phyloP scores from a whole-genome alignment of 2,113 vertebrate species.

The Eidolon helvum region DNA sequence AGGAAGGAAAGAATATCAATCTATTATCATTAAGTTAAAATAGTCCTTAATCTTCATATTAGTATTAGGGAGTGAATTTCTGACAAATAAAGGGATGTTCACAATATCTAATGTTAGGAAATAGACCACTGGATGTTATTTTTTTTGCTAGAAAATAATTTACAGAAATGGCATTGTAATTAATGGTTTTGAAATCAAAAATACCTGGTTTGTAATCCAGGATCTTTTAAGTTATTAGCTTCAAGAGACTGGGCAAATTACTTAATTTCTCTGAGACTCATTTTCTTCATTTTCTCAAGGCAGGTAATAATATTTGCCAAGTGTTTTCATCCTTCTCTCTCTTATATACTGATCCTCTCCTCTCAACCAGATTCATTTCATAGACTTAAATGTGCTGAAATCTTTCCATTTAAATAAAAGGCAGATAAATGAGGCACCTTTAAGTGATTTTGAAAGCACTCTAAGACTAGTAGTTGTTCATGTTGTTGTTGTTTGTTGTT shows the following conservation, averaged over 20 bases:
- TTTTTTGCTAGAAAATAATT: neutral
- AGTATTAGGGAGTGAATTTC: neutral
- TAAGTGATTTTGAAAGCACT: neutral
- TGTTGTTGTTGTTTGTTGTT: neutral
- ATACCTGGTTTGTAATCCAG: neutral
- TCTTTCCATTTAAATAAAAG: neutral
- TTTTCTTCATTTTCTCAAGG: conserved; percentile 29
- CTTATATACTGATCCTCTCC: neutral
- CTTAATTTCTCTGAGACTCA: neutral
- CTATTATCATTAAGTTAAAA: neutral
- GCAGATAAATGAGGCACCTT: neutral
- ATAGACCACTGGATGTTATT: neutral
- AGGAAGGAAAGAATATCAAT: neutral
- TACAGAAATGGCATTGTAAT: neutral
- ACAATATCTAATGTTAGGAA: neutral
- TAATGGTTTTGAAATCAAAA: neutral
- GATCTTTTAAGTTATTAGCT: neutral
- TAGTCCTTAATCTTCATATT: neutral
- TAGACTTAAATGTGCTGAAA: neutral
- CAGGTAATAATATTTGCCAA: neutral
- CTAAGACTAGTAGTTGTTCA: neutral
- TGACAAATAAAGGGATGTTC: neutral
- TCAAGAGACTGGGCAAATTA: neutral
- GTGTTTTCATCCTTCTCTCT: neutral
- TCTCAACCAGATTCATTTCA: neutral